These are phyloP conservation scores for Danio rerio DNA, from an alignment of 2,113 vertebrate species.

Conservation along the genomic window DNA sequence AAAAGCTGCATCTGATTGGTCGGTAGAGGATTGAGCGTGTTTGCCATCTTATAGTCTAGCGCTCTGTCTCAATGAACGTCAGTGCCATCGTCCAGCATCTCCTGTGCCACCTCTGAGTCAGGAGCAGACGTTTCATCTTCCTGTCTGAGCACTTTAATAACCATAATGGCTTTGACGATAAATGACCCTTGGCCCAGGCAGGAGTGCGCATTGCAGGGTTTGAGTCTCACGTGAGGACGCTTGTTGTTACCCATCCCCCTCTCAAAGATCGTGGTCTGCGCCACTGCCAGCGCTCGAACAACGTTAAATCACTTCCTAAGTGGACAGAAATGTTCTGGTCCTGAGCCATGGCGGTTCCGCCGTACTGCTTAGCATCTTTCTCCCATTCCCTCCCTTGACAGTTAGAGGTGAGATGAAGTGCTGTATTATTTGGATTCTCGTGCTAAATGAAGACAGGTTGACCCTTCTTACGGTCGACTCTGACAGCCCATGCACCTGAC, in stretches of 20 bases:
- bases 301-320: slow-evolving; percentile 56
- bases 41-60: slow-evolving; percentile 46
- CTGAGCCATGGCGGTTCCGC: slow-evolving; percentile 22
- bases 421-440: slow-evolving; percentile 24
- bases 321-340: slow-evolving; percentile 58
- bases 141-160: slow-evolving; percentile 79
- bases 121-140: slow-evolving; percentile 73
- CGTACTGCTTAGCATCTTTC: slow-evolving; percentile 57
- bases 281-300: background rate
- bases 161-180: slow-evolving; percentile 74
- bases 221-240: slow-evolving; percentile 70
- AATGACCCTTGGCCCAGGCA: slow-evolving; percentile 70
- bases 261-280: background rate
- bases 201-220: slow-evolving; percentile 72
- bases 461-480: background rate
- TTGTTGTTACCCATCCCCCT: slow-evolving; percentile 56
- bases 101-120: slow-evolving; percentile 70
- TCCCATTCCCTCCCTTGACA: slow-evolving; percentile 32
- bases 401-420: slow-evolving; percentile 44
- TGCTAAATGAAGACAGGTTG: slow-evolving; percentile 32
- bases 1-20: slow-evolving; percentile 21
- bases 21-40: background rate
- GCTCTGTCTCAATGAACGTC: slow-evolving; percentile 71
- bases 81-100: slow-evolving; percentile 67
- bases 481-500: slow-evolving; percentile 12